Base-by-base conservation (phyloP, 2,113 vertebrate species). In the Hemiscyllium ocellatum region DNA sequence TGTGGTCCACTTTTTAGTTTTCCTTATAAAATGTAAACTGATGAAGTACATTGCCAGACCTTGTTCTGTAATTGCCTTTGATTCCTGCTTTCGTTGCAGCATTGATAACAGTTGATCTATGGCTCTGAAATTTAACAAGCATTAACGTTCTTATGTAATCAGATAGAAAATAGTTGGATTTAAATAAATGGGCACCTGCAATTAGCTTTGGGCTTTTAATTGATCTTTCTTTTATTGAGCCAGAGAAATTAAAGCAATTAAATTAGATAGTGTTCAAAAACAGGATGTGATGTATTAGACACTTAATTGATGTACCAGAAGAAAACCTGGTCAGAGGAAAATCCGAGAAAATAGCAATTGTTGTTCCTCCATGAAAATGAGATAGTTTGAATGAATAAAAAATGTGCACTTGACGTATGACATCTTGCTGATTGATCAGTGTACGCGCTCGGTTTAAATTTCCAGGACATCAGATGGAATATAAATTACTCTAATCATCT, bases 81-180 rank as follows among this genome's bases (percentile, higher is more conserved):
- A n/a, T 91, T 91, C 61, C 56, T 7, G 89, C 61, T 17, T 37
- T 91, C 19, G 26, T 66, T 91, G 89, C 33, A 33, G n/a, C 0
- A 91, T 65, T 52, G 20, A 91, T n/a, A 65, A n/a, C 13, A 65
- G 19, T 66, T 66, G 87, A 91, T 66, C 89, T 10, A 66, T 66
- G 33, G 7, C 56, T 91, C 26, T 19, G 19, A 61, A 66, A 20
- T 65, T 91, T 91, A 66, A 91, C 33, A 20, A 70, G 65, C 66
- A 42, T 24, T 68, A 70, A 42, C 50, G 42, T 70, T 95, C 93
- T 70, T 13, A 37, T 37, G 65, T 94, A 94, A 94, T 94, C n/a
- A 94, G n/a, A 50, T 95, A 47, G 68, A 72, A 95, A 70, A 95
- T 95, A 19, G 50, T 68, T 94, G 22, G 33, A 47, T 29, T 95